A percentile compares a stretch with the other conserved stretches of the same genome.
Conservation (phyloP, 2,888 invertebrate genomes). For the Dryobotodes eremita region DNA sequence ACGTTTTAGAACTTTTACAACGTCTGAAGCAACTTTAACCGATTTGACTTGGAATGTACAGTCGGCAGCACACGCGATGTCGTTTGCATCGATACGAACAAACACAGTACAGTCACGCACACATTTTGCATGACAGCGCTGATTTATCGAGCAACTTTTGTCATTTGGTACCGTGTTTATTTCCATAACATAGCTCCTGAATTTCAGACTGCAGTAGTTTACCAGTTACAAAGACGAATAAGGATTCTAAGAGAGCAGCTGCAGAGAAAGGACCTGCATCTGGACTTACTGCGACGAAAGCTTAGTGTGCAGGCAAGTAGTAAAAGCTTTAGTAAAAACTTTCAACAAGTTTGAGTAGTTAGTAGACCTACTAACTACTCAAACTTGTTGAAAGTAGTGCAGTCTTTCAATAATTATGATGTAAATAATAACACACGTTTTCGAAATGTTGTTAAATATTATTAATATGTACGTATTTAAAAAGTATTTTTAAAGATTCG, state of each 20-base stretch:
- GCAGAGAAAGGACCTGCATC: slow-evolving; percentile 97
- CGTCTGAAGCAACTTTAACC: slow-evolving; percentile 19
- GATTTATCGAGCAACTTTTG: slow-evolving; percentile 45
- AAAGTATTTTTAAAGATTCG: too few relatives aligned
- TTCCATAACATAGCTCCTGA: slow-evolving; percentile 9
- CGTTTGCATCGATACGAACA: slow-evolving; percentile 17
- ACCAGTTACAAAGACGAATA: slow-evolving; percentile 96
- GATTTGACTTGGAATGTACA: slow-evolving; percentile 39
- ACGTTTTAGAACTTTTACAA: slow-evolving; percentile 18
- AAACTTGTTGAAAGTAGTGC: background rate
- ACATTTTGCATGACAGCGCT: slow-evolving; percentile 52
- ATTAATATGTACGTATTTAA: too few relatives aligned
- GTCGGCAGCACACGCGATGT: slow-evolving; percentile 55
- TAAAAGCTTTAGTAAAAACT: too few relatives aligned
- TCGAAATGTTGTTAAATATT: background rate
- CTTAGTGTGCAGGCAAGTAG: slow-evolving; percentile 93
- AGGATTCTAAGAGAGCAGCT: slow-evolving; percentile 97
- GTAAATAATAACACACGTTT: background rate
- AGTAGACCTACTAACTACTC: background rate
- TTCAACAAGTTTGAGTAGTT: too few relatives aligned
- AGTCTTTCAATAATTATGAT: background rate
- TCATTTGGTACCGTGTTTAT: slow-evolving; percentile 37
- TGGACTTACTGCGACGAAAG: slow-evolving; percentile 97
- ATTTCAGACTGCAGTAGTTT: slow-evolving; percentile 95
- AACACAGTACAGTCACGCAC: slow-evolving; percentile 55